Percentiles rank a stretch among this genome's conserved stretches.
Evolutionary conservation across 2,113 vertebrate species (phyloP).

Genomic region (Tretioscincus oriximinensis): DNA sequence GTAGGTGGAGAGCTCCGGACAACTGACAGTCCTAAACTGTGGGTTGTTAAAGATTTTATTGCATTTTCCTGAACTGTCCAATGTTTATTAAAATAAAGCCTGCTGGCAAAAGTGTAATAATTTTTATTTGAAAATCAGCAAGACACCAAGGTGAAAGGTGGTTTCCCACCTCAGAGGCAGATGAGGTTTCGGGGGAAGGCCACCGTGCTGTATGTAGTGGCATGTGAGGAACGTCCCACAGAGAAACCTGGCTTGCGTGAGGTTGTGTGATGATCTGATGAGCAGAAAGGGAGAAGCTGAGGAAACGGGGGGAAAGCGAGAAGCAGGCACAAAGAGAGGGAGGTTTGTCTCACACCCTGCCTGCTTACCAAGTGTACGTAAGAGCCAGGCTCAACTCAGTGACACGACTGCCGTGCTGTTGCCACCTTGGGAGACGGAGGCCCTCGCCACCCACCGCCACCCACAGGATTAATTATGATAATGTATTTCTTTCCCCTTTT

Average conservation of each 20-base stretch:
- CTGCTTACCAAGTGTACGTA: conserved; percentile 56
- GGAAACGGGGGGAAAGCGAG: background rate
- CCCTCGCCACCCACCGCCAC: conserved; percentile 89
- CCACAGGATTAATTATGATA: conserved; percentile 92
- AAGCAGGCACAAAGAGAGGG: background rate
- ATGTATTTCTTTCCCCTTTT: conserved; percentile 93
- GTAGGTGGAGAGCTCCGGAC: background rate
- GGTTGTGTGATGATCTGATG: background rate
- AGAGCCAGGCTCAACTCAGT: conserved; percentile 68
- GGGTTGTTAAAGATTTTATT: background rate
- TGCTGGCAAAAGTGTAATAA: background rate
- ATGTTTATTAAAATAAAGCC: background rate
- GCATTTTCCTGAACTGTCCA: background rate
- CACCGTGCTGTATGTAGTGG: background rate
- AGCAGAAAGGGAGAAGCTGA: background rate
- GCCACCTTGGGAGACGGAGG: conserved; percentile 70
- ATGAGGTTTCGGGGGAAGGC: background rate
- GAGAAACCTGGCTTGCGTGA: background rate
- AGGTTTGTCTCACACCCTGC: background rate
- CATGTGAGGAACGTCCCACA: conserved; percentile 4
- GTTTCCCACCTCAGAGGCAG: background rate
- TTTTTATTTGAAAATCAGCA: background rate
- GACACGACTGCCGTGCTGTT: conserved; percentile 60
- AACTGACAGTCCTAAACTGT: background rate
- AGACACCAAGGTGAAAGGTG: background rate